Percentiles rank a stretch among this genome's conserved stretches.
phyloP scores from a whole-genome alignment of 2,888 invertebrate genomes.

The Ophion ventricosus region DNA sequence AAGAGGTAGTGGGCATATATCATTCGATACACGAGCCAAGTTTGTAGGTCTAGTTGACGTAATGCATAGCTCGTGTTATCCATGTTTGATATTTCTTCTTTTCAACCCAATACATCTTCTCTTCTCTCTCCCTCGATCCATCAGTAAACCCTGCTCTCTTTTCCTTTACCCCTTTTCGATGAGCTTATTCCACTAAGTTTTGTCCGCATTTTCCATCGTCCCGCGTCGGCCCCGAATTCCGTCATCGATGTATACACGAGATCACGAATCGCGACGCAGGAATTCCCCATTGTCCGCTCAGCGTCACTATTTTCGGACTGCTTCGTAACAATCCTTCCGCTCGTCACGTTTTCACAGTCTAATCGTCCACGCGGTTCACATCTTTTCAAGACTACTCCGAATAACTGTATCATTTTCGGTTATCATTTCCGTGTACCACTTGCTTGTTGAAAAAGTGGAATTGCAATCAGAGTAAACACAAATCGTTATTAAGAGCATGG shows the following conservation, averaged over 20 bases:
- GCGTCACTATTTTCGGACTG: too few relatives aligned
- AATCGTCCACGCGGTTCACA: too few relatives aligned
- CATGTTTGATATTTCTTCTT: constrained; percentile 45
- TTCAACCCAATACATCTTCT: constrained; percentile 9
- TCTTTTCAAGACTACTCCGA: too few relatives aligned
- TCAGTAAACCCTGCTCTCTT: not conserved
- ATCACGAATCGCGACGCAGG: too few relatives aligned
- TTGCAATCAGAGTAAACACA: too few relatives aligned
- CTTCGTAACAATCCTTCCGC: too few relatives aligned
- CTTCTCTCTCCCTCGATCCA: constrained; percentile 13
- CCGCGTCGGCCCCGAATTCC: not conserved
- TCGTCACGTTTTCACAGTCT: too few relatives aligned
- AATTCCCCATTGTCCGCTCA: too few relatives aligned
- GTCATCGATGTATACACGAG: not conserved
- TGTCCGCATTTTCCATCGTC: not conserved
- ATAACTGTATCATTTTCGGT: too few relatives aligned
- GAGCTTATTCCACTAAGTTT: not conserved
- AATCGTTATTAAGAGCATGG: too few relatives aligned
- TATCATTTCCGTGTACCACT: too few relatives aligned
- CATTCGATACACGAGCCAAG: constrained; percentile 65
- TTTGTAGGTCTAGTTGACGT: constrained; percentile 65
- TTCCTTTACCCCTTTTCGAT: not conserved
- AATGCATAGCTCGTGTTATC: constrained; percentile 64
- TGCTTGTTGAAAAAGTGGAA: too few relatives aligned
- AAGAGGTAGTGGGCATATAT: constrained; percentile 57